Base-by-base conservation (phyloP, 2,888 invertebrate genomes). In the Calliphora vomitoria region DNA sequence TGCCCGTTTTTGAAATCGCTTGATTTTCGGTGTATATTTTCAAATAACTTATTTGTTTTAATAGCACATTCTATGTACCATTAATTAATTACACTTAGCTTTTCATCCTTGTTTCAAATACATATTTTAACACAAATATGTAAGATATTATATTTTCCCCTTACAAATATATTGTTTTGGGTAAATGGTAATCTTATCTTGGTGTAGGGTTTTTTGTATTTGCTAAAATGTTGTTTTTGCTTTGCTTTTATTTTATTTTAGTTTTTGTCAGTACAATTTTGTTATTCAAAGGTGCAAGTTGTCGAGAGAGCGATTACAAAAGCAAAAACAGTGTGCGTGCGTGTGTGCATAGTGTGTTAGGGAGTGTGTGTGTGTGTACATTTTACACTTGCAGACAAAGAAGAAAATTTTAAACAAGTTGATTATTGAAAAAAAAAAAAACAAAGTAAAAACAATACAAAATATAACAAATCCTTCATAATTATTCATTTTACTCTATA, bases 361-460 rank as follows among this genome's bases (percentile, higher is more conserved):
- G 38, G 76, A 66, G 81, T 66, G 78, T 62, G 68, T 50, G 75
- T 69, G 79, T 80, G 69, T 78, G 62, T 58, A 62, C 55, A 35
- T 68, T 64, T 76, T 87, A 81, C 84, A 87, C 81, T 87, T 80
- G 87, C 85, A 85, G 82, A 85, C 87, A 87, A 87, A 87, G 87
- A 87, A 74, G 85, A 85, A 74, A 75, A 81, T 75, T 64, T 44
- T 35, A 64, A 69, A 72, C 50, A 72, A 75, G 53, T 62, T 80
- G 75, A 80, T 85, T 75, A 68, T 66, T 72, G 8, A 15, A 80
- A 53, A 25, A 71, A n/a, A n/a, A n/a, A n/a, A n/a, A n/a, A n/a
- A n/a, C n/a, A 53, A 53, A 53, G 18, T 47, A n/a, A 35, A 38
- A 38, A 69, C 2, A 74, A 20, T 50, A 68, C 15, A 31, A 71